These are phyloP conservation scores for Microplitis manilae DNA, from an alignment of 2,888 invertebrate species.

Conservation along the genomic window DNA sequence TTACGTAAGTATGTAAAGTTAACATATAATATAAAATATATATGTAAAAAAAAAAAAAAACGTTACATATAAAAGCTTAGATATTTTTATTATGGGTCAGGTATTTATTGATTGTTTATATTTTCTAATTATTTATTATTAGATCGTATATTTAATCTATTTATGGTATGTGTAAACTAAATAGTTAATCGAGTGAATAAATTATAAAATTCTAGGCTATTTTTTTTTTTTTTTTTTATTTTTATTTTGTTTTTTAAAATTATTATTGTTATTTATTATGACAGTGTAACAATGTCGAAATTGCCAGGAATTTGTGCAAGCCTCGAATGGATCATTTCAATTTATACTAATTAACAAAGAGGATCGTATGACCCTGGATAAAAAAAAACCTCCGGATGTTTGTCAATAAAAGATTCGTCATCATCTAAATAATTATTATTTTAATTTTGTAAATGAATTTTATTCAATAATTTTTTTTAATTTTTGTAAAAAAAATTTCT, in stretches of 20 bases:
- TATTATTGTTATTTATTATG: neutral
- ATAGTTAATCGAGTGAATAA: neutral
- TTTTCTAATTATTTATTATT: neutral
- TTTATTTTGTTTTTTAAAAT: neutral
- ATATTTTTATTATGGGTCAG: neutral
- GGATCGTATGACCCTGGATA: conserved; percentile 7
- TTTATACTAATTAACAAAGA: conserved; percentile 13
- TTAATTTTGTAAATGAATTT: neutral
- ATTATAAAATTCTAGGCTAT: neutral
- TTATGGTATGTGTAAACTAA: neutral
- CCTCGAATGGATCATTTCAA: conserved; percentile 12
- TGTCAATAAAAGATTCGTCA: conserved; percentile 4
- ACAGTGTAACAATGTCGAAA: neutral
- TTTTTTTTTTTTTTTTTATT: neutral
- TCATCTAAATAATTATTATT: neutral
- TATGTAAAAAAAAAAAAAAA: neutral
- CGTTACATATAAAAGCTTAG: neutral
- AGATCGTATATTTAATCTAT: neutral
- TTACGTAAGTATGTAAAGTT: no score
- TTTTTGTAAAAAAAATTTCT: no score
- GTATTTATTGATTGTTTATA: neutral
- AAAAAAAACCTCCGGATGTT: conserved; percentile 13
- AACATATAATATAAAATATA: neutral
- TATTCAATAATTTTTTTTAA: neutral
- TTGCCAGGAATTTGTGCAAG: conserved; percentile 9